These are phyloP conservation scores for Phyllotis vaccarum DNA, from an alignment of 2,797 vertebrate species.

Conservation along the genomic window DNA sequence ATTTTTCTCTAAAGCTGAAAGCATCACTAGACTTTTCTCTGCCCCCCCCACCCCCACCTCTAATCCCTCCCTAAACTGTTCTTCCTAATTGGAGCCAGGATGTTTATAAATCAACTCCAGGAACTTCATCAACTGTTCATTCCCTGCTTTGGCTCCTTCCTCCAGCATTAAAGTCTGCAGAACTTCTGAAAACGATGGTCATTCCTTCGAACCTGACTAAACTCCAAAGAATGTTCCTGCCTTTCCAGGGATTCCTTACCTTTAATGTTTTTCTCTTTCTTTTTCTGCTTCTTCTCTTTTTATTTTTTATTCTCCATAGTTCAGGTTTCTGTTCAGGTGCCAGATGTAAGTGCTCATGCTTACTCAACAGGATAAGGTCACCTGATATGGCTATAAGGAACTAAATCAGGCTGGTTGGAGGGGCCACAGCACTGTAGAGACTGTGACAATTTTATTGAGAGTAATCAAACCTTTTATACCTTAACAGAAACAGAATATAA, in stretches of 20 bases:
- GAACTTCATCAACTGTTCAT: neutral
- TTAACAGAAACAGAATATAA: neutral
- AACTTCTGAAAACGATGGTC: neutral
- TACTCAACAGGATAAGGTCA: neutral
- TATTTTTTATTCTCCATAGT: neutral
- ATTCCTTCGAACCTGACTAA: neutral
- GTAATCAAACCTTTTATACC: neutral
- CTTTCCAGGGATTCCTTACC: neutral
- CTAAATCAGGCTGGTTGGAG: neutral
- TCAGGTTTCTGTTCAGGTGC: neutral
- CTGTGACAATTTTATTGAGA: neutral
- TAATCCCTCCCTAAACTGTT: neutral
- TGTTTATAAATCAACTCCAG: neutral
- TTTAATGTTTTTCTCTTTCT: no score
- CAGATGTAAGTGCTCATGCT: neutral
- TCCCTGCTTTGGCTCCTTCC: neutral
- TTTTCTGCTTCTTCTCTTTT: neutral
- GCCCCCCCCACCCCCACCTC: neutral
- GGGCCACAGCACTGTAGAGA: rapidly evolving
- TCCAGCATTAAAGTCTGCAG: neutral
- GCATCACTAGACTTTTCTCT: neutral
- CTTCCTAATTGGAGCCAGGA: neutral
- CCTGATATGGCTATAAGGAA: neutral
- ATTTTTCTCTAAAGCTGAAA: neutral
- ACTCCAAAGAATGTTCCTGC: neutral